Evolutionary conservation across 2,113 vertebrate species (phyloP).

Genomic region (Ciconia boyciana): DNA sequence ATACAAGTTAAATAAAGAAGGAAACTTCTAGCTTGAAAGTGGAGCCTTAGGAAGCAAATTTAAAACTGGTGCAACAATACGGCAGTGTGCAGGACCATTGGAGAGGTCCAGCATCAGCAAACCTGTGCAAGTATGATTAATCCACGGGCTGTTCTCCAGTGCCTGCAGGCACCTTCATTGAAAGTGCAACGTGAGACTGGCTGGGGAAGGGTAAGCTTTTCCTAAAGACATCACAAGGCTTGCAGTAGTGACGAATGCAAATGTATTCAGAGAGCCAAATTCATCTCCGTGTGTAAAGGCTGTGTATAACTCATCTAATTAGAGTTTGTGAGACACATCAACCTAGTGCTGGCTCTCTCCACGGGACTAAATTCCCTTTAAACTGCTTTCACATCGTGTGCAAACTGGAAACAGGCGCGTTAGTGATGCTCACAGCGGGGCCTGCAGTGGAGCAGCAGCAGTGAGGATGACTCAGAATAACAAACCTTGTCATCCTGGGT

Average conservation of each 20-base stretch:
- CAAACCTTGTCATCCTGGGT: neutral
- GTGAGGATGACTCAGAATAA: neutral
- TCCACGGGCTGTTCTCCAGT: accelerated
- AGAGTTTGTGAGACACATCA: neutral
- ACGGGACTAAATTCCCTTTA: neutral
- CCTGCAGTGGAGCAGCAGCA: neutral
- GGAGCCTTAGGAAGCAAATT: neutral
- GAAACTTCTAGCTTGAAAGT: neutral
- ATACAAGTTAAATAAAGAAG: neutral
- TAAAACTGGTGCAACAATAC: neutral
- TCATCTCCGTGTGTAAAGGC: neutral
- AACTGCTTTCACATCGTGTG: neutral
- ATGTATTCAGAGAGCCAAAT: neutral
- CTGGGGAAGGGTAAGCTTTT: neutral
- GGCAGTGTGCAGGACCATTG: neutral
- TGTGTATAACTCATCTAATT: neutral
- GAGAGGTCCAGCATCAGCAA: neutral
- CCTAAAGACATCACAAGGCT: neutral
- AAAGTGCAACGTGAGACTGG: neutral
- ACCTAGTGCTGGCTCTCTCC: neutral
- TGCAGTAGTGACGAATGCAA: neutral
- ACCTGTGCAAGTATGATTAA: neutral
- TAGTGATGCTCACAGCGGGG: neutral
- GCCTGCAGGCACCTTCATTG: neutral
- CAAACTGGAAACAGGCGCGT: neutral